A percentile compares a stretch with the other conserved stretches of the same genome.
phyloP scores from a whole-genome alignment of 2,888 invertebrate species.

The Callyntrura guangdongensis region DNA sequence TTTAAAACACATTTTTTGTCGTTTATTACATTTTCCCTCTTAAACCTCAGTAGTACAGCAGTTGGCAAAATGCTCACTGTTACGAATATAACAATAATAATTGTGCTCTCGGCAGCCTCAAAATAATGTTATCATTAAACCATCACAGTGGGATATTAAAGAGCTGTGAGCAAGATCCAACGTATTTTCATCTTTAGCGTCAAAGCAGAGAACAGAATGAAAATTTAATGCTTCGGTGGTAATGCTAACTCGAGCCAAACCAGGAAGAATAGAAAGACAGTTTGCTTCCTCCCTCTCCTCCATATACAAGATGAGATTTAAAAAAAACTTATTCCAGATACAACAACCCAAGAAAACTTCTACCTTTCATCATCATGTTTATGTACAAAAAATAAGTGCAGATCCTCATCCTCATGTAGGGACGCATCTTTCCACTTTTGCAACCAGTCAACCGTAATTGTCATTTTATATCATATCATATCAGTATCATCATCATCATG shows the following conservation, averaged over 20 bases:
- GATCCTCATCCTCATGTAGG: background rate
- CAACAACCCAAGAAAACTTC: background rate
- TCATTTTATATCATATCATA: slow-evolving; percentile 70
- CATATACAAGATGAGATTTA: background rate
- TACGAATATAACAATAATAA: background rate
- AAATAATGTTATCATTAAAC: slow-evolving; percentile 54
- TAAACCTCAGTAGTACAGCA: background rate
- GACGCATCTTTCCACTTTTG: slow-evolving; percentile 60
- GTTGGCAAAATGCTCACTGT: background rate
- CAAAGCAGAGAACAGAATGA: slow-evolving; percentile 13
- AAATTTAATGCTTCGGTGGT: slow-evolving; percentile 40
- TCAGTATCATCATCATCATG: slow-evolving; percentile 60
- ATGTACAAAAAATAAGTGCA: background rate
- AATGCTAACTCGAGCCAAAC: background rate
- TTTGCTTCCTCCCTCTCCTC: background rate
- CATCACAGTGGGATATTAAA: background rate
- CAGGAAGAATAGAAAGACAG: background rate
- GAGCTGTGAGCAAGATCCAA: background rate
- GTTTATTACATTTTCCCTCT: background rate
- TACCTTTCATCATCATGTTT: background rate
- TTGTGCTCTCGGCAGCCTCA: slow-evolving; percentile 33
- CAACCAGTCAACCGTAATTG: slow-evolving; percentile 71
- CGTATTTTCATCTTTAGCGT: background rate
- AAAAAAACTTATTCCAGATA: background rate
- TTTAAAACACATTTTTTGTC: background rate